Evolutionary conservation across 2,888 invertebrate species (phyloP), one percentile per base, ranked within the genome.

Genomic region (Glomeris marginata): DNA sequence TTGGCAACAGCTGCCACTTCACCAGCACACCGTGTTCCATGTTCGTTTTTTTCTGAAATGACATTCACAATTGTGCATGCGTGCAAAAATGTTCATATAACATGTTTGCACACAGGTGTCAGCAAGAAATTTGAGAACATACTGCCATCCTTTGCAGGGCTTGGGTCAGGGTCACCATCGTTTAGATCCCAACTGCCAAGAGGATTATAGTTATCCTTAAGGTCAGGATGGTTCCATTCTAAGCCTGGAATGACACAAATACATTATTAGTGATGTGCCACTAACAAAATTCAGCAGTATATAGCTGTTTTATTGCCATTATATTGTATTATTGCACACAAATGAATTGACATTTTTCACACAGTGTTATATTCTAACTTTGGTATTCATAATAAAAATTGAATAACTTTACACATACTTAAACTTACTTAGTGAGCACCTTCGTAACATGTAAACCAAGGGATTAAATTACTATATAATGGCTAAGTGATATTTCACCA

Each of bases 11-110:
- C 68, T 15, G 66, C 66, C 35, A 69, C 64, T 58, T 69, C 69
- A 8, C 68, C 69, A 8, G 68, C 68, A 62, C 68, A 69, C 37
- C 66, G 54, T 4, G 68, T 68, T 0, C 68, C 68, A 60, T 68
- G 68, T 48, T 51, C 47, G 18, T 51, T 51, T 22, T 41, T 47
- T 37, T 41, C 47, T 48, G 28, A 13, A 11, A 45, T 10, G 8
- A 45, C 33, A 28, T 45, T 8, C 8, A 18, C 5, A 44, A 28
- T 28, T 28, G 28, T 41, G 3, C 2, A 41, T 15, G 4, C 15
- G 2, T 18, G 5, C 2, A 41, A 15, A 20, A 3, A 38, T 21
- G 15, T 22, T 10, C n/a, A 46, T 38, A 4, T 3, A 41, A n/a
- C 47, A 41, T 21, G 22, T 18, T 13, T 45, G 13, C 33, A 45